Evolutionary conservation across 2,113 vertebrate species (phyloP).

Genomic region (Pteruthius melanotis): DNA sequence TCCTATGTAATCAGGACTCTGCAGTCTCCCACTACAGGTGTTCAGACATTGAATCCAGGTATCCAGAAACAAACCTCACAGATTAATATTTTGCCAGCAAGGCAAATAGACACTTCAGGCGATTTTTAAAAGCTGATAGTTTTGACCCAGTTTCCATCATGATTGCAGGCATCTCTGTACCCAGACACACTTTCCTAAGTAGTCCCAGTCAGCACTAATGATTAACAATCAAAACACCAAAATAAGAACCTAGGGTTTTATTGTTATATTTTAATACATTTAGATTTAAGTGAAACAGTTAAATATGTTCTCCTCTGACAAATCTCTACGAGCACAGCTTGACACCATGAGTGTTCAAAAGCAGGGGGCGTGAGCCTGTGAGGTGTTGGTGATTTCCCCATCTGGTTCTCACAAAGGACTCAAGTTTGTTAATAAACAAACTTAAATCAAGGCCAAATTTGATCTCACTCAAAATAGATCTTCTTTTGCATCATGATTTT

Average conservation of each 20-base stretch:
- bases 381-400: not conserved
- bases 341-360: not conserved
- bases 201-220: not conserved
- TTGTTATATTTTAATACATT: not conserved
- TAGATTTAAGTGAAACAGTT: not conserved
- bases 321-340: not conserved
- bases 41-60: not conserved
- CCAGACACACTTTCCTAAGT: not conserved
- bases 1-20: not conserved
- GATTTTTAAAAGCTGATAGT: not conserved
- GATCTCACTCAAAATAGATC: not conserved
- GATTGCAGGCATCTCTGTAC: not conserved
- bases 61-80: not conserved
- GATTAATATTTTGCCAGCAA: not conserved
- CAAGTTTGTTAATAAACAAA: not conserved
- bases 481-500: not conserved
- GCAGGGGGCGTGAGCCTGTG: rapidly evolving
- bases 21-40: not conserved
- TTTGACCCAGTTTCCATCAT: not conserved
- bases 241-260: not conserved
- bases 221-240: not conserved
- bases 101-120: not conserved
- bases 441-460: not conserved
- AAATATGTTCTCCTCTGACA: not conserved
- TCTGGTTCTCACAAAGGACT: not conserved